Conservation (phyloP, 2,888 invertebrate genomes). For the Tachina lurida region DNA sequence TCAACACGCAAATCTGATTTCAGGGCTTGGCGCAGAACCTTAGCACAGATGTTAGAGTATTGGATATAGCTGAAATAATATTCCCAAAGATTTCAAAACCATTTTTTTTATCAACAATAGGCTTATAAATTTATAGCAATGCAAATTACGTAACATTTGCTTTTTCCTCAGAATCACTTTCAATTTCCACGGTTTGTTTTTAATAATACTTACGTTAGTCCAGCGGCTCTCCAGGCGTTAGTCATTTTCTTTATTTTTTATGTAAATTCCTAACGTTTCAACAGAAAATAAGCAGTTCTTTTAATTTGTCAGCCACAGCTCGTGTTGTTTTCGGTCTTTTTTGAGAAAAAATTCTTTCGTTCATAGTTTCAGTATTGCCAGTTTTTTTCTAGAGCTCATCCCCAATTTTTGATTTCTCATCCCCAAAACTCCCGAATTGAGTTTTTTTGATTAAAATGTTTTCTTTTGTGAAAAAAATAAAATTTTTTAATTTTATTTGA, state of each 20-base stretch:
- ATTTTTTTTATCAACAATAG: not conserved
- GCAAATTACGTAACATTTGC: conserved; percentile 71
- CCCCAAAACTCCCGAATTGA: no score
- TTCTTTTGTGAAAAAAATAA: no score
- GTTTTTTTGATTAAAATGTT: no score
- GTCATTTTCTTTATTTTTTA: conserved; percentile 85
- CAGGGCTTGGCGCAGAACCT: conserved; percentile 89
- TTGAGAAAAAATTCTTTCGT: conserved; percentile 34
- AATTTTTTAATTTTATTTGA: no score
- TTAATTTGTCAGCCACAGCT: conserved; percentile 26
- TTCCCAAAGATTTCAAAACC: not conserved
- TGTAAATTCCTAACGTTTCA: conserved; percentile 43
- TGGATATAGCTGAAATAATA: conserved; percentile 91
- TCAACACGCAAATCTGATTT: conserved; percentile 90
- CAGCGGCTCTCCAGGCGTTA: conserved; percentile 90
- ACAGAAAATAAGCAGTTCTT: conserved; percentile 47
- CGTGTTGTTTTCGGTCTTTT: conserved; percentile 34
- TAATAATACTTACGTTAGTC: conserved; percentile 88
- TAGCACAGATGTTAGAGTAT: conserved; percentile 97
- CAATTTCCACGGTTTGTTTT: not conserved
- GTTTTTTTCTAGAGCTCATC: no score
- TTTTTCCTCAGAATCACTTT: not conserved
- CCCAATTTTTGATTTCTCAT: no score
- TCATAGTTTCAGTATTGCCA: no score
- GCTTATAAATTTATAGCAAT: not conserved